phyloP scores from a whole-genome alignment of 2,113 vertebrate genomes.

The Apodemus sylvaticus region DNA sequence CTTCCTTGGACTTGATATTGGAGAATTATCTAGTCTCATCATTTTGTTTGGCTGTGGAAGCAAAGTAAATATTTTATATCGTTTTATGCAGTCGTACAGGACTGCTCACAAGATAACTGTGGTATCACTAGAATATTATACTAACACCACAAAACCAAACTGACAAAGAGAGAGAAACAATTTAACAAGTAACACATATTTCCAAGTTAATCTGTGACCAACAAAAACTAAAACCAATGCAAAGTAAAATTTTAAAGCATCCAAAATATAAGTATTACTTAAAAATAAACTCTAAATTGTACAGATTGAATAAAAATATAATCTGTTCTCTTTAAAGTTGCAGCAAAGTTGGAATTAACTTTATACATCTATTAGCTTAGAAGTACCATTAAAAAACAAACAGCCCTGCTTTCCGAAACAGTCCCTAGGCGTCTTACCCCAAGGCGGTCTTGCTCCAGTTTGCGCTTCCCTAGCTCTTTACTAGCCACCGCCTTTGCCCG shows the following conservation, averaged over 20 bases:
- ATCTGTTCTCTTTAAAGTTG: conserved; percentile 4
- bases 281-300: conserved; percentile 44
- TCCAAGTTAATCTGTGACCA: conserved; percentile 31
- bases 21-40: conserved; percentile 86
- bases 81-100: conserved; percentile 46
- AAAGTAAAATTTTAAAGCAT: conserved; percentile 58
- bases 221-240: background rate
- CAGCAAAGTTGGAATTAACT: conserved; percentile 33
- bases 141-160: conserved; percentile 25
- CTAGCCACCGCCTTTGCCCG: conserved; percentile 90
- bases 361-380: conserved; percentile 28
- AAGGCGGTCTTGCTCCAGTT: conserved; percentile 83
- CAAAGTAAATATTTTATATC: conserved; percentile 67
- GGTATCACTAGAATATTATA: background rate
- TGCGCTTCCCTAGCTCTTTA: conserved; percentile 89
- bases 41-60: conserved; percentile 89
- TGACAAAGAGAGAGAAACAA: background rate
- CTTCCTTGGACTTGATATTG: conserved; percentile 87
- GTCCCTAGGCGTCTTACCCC: conserved; percentile 85
- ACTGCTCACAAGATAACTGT: conserved; percentile 32
- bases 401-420: background rate
- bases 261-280: conserved; percentile 14
- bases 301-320: background rate
- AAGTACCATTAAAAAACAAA: background rate
- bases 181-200: conserved; percentile 42